These are phyloP conservation scores for Parazoanthus swiftii DNA, from an alignment of 92 coral and sea anemone species.

Conservation along the genomic window DNA sequence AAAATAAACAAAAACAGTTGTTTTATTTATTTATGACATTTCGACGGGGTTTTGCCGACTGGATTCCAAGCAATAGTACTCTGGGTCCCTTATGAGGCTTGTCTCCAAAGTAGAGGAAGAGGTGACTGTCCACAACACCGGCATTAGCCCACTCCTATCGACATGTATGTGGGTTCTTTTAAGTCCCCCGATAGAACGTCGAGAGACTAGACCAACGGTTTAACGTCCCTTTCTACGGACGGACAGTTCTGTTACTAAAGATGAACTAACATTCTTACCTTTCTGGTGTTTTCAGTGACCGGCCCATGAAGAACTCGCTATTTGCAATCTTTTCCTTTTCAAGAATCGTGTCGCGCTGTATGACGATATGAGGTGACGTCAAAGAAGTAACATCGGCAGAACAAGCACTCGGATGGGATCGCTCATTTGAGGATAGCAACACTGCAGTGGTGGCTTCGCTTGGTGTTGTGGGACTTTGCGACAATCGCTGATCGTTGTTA, in stretches of 20 bases:
- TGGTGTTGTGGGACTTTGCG: neutral
- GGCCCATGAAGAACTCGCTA: conserved; percentile 80
- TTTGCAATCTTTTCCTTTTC: conserved; percentile 64
- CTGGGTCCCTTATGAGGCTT: too few relatives aligned
- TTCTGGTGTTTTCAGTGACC: conserved; percentile 79
- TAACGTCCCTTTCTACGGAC: too few relatives aligned
- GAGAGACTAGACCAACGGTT: too few relatives aligned
- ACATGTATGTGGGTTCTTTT: too few relatives aligned
- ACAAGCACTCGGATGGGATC: conserved; percentile 22
- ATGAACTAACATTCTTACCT: conserved; percentile 8
- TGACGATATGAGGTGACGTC: conserved; percentile 14
- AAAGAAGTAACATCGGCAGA: neutral
- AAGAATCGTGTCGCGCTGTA: conserved; percentile 58
- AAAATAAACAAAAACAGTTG: neutral
- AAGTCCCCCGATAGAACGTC: too few relatives aligned
- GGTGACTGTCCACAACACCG: too few relatives aligned
- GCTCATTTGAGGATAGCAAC: neutral
- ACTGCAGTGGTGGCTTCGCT: conserved; percentile 7
- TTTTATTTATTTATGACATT: too few relatives aligned
- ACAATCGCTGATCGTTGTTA: neutral
- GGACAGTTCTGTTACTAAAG: too few relatives aligned
- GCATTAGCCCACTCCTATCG: too few relatives aligned
- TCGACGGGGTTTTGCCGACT: too few relatives aligned
- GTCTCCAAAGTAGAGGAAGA: too few relatives aligned
- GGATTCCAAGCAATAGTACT: too few relatives aligned